A percentile compares a stretch with the other conserved stretches of the same genome.
Conservation (phyloP, 2,113 vertebrate genomes). For the Tenrec ecaudatus region DNA sequence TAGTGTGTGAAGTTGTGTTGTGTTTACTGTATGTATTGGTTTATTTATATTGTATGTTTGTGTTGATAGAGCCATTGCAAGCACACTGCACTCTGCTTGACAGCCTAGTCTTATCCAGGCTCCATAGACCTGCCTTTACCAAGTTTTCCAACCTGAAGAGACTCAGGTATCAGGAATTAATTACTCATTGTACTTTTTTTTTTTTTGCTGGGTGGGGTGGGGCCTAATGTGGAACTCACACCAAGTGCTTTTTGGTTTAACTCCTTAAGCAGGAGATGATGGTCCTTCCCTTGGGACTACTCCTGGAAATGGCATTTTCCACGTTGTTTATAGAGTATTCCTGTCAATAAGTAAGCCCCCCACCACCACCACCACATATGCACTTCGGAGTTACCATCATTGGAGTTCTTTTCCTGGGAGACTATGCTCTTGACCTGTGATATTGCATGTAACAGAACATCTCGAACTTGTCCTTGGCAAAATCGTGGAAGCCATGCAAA, state of each 20-base stretch:
- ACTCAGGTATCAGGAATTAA: slow-evolving; percentile 64
- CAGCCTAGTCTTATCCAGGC: slow-evolving; percentile 13
- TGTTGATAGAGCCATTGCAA: slow-evolving; percentile 52
- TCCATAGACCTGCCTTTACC: slow-evolving; percentile 61
- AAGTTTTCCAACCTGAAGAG: slow-evolving; percentile 64
- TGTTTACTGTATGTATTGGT: too few species aligned
- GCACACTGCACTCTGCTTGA: slow-evolving; percentile 20
- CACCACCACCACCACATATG: neutral
- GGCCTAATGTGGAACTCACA: neutral
- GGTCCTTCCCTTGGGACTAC: slow-evolving; percentile 29
- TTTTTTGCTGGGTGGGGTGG: too few species aligned
- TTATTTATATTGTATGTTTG: too few species aligned
- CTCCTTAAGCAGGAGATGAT: slow-evolving; percentile 44
- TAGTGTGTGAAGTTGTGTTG: neutral
- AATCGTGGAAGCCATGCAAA: slow-evolving; percentile 50
- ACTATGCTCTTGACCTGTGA: slow-evolving; percentile 13
- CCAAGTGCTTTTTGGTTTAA: slow-evolving; percentile 70
- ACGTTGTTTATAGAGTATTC: neutral
- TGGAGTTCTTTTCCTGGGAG: neutral
- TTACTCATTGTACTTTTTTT: slow-evolving; percentile 39
- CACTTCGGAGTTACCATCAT: slow-evolving; percentile 29
- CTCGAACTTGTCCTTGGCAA: slow-evolving; percentile 39
- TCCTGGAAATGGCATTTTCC: slow-evolving; percentile 1
- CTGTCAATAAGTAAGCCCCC: slow-evolving; percentile 19
- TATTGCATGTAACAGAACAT: slow-evolving; percentile 33